Conservation (phyloP, 2,113 vertebrate genomes). For the Petromus typicus region DNA sequence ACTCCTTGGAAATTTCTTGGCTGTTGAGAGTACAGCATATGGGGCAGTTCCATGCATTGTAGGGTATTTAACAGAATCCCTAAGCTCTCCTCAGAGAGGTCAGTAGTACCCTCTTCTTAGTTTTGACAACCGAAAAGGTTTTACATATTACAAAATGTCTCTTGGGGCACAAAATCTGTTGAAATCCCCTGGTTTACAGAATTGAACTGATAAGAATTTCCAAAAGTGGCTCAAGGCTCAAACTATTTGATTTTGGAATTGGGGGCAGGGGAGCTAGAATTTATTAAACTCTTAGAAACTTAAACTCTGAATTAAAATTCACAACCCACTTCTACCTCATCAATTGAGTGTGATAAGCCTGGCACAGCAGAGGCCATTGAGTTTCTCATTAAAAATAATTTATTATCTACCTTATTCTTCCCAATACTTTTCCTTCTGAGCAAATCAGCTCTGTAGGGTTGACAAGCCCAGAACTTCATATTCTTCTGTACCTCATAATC, state of each 20-base stretch:
- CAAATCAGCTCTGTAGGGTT: constrained; percentile 19
- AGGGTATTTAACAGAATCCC: constrained; percentile 13
- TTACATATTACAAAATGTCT: constrained; percentile 48
- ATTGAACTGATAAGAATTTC: constrained; percentile 57
- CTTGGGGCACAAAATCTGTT: background rate
- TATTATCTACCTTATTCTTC: constrained; percentile 43
- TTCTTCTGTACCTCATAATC: constrained; percentile 4
- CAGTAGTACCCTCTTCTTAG: background rate
- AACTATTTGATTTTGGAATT: constrained; percentile 54
- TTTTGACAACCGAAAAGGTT: constrained; percentile 45
- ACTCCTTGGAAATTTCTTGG: constrained; percentile 21
- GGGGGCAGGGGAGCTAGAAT: constrained; percentile 49
- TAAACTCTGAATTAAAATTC: constrained; percentile 68
- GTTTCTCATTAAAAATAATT: constrained; percentile 65
- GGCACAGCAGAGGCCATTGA: constrained; percentile 48
- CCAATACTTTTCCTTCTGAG: background rate
- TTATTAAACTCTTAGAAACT: constrained; percentile 69
- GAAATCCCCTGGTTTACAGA: constrained; percentile 45
- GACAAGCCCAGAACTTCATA: constrained; percentile 3
- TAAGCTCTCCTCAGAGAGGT: background rate
- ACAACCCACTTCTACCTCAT: constrained; percentile 59
- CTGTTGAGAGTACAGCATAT: background rate
- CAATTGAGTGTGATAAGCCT: constrained; percentile 59
- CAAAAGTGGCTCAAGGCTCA: constrained; percentile 68
- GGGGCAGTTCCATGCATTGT: background rate